Conservation (phyloP, 2,113 vertebrate genomes). For the Siniperca chuatsi region DNA sequence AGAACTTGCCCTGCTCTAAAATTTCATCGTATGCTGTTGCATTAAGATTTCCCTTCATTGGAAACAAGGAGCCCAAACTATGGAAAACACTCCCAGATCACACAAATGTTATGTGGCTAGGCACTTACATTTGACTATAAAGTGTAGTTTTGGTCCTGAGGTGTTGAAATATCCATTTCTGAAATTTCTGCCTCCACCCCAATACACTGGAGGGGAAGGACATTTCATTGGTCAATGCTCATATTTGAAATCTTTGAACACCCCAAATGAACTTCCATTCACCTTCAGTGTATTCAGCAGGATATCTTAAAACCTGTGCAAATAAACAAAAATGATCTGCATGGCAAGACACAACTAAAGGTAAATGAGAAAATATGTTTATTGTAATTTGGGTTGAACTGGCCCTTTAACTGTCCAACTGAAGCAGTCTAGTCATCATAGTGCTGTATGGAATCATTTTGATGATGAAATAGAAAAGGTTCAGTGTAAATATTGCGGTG, state of each 20-base stretch:
- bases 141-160: too few relatives aligned
- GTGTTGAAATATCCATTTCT: neutral
- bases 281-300: too few relatives aligned
- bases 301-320: neutral
- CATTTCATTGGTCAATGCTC: too few relatives aligned
- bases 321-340: neutral
- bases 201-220: too few relatives aligned
- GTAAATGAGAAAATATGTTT: too few relatives aligned
- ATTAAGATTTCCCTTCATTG: neutral
- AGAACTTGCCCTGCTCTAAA: neutral
- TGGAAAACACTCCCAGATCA: neutral
- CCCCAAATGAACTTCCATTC: too few relatives aligned
- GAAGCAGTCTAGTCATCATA: neutral
- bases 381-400: too few relatives aligned
- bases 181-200: neutral
- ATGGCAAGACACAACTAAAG: neutral
- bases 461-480: conserved; percentile 36
- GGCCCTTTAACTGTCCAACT: neutral
- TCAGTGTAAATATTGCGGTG: conserved; percentile 33
- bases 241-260: too few relatives aligned
- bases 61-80: neutral
- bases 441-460: neutral
- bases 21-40: neutral
- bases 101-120: too few relatives aligned
- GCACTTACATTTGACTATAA: too few relatives aligned